These are phyloP conservation scores for Molorchus minor DNA, from an alignment of 2,888 invertebrate genomes.

Conservation along the genomic window DNA sequence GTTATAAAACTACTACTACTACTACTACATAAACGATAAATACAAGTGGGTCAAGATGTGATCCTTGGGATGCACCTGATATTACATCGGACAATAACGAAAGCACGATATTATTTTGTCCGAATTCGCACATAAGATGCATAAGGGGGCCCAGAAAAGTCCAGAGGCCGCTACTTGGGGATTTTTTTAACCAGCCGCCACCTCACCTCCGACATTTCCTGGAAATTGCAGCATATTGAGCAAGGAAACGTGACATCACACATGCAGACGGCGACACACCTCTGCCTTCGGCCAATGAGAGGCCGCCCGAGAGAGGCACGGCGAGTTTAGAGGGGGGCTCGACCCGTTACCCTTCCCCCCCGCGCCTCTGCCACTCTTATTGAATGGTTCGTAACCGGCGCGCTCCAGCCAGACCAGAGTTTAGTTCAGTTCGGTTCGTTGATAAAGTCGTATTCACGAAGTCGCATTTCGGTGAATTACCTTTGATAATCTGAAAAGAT, in stretches of 20 bases:
- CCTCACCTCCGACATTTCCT: background rate
- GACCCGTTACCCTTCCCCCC: conserved; percentile 1
- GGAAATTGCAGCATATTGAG: conserved; percentile 15
- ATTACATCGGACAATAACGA: too few species aligned
- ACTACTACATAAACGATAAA: too few species aligned
- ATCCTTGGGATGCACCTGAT: background rate
- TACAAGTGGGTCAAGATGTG: background rate
- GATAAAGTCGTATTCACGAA: too few species aligned
- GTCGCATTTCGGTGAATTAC: too few species aligned
- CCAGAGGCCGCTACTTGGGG: background rate
- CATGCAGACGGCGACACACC: conserved; percentile 31
- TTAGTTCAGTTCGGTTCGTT: conserved; percentile 10
- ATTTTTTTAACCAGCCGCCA: background rate
- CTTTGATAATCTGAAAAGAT: too few species aligned
- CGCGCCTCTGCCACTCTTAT: conserved; percentile 17
- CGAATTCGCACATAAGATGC: background rate
- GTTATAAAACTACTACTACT: too few species aligned
- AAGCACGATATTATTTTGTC: background rate
- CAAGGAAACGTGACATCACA: conserved; percentile 25
- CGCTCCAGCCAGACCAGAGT: conserved; percentile 1
- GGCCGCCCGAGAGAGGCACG: conserved; percentile 11
- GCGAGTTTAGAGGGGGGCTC: conserved; percentile 10
- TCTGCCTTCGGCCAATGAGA: conserved; percentile 27
- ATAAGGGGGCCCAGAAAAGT: too few species aligned
- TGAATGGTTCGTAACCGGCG: conserved; percentile 20